Percentiles rank a stretch among this genome's conserved stretches.
These are phyloP conservation scores for Sisor rabdophorus DNA, from an alignment of 2,113 vertebrate genomes.

Conservation along the genomic window DNA sequence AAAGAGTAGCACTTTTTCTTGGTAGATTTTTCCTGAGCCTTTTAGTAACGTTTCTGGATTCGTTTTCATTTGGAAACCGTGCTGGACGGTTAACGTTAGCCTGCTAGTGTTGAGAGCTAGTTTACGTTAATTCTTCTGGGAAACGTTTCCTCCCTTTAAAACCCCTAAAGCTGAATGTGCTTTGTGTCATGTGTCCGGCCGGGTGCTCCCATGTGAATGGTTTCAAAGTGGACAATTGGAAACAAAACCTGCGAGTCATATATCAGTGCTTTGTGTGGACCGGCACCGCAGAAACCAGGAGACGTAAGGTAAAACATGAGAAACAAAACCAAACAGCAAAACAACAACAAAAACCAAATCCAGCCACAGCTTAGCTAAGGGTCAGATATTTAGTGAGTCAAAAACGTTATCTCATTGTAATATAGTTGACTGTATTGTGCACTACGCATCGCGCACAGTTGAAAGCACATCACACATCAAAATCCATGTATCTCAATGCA, in stretches of 20 bases:
- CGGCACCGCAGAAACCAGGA: slow-evolving; percentile 89
- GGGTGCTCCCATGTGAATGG: slow-evolving; percentile 91
- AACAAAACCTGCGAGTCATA: slow-evolving; percentile 93
- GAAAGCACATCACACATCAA: slow-evolving; percentile 16
- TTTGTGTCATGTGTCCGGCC: slow-evolving; percentile 84
- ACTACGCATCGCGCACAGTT: slow-evolving; percentile 12
- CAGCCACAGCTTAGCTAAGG: not conserved
- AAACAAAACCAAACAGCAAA: not conserved
- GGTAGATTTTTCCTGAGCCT: slow-evolving; percentile 5
- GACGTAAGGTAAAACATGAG: slow-evolving; percentile 82
- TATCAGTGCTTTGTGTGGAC: slow-evolving; percentile 98
- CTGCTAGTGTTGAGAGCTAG: slow-evolving; percentile 40
- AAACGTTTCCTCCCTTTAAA: slow-evolving; percentile 56
- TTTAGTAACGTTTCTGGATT: slow-evolving; percentile 2
- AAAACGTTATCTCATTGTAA: not conserved
- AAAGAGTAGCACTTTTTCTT: slow-evolving; percentile 18
- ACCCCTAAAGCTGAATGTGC: slow-evolving; percentile 60
- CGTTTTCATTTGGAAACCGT: slow-evolving; percentile 21
- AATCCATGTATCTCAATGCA: not conserved
- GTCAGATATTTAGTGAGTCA: slow-evolving; percentile 2
- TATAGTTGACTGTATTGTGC: slow-evolving; percentile 15
- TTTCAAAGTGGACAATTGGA: slow-evolving; percentile 99
- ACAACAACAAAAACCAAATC: not conserved
- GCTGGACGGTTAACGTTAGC: slow-evolving; percentile 31
- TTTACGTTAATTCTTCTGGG: slow-evolving; percentile 39